Conservation (phyloP, 1,140 invertebrate genomes). For the Amyelois transitella region DNA sequence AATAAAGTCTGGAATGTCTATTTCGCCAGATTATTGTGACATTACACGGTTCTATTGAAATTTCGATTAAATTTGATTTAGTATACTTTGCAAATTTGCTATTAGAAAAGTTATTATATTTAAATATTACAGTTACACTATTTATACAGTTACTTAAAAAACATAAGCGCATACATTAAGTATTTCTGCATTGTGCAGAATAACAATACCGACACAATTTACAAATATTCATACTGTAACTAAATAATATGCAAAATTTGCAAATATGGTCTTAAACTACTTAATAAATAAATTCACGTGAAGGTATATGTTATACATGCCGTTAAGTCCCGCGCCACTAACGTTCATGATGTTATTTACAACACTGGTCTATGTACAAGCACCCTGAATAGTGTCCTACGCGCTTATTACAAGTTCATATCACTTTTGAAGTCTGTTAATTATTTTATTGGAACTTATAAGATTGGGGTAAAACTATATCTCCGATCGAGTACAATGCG, state of each 20-base stretch:
- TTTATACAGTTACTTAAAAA: conserved; percentile 60
- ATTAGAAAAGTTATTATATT: conserved; percentile 10
- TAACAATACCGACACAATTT: conserved; percentile 74
- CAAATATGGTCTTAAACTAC: conserved; percentile 48
- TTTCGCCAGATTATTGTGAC: neutral
- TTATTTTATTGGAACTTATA: conserved; percentile 54
- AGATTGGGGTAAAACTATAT: conserved; percentile 79
- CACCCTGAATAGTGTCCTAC: conserved; percentile 43
- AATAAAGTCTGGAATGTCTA: conserved; percentile 51
- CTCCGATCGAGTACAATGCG: conserved; percentile 82
- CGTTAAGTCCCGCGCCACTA: conserved; percentile 18
- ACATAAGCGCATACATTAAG: conserved; percentile 73
- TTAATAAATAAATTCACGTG: conserved; percentile 64
- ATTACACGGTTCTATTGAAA: neutral
- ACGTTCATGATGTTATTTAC: conserved; percentile 29
- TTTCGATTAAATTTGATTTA: conserved; percentile 26
- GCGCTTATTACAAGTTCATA: conserved; percentile 31
- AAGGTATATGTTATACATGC: conserved; percentile 23
- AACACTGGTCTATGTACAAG: conserved; percentile 35
- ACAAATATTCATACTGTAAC: conserved; percentile 60
- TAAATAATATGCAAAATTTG: conserved; percentile 50
- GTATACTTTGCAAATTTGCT: conserved; percentile 42
- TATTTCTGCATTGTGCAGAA: conserved; percentile 75
- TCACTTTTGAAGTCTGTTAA: conserved; percentile 15
- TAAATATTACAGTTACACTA: conserved; percentile 8